A percentile compares a stretch with the other conserved stretches of the same genome.
These are phyloP conservation scores for Antitype chi DNA, from an alignment of 2,888 invertebrate genomes.

Conservation along the genomic window DNA sequence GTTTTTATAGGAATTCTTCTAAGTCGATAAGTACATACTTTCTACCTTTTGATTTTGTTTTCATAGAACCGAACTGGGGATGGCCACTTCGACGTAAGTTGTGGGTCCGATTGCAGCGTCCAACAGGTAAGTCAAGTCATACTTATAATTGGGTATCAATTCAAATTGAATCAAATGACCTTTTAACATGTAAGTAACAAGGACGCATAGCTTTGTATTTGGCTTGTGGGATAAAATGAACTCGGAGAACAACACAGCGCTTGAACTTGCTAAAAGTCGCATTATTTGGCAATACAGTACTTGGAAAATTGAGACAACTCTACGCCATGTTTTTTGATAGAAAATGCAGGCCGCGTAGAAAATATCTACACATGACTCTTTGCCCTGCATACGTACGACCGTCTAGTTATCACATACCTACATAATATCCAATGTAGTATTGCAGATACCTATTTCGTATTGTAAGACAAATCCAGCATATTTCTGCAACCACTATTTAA, in stretches of 20 bases:
- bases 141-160: background rate
- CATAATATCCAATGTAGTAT: background rate
- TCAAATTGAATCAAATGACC: background rate
- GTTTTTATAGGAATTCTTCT: slow-evolving; percentile 36
- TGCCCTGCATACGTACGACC: background rate
- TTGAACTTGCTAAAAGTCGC: background rate
- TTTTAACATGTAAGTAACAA: background rate
- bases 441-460: background rate
- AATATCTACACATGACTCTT: background rate
- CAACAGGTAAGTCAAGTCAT: slow-evolving; percentile 90
- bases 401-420: background rate
- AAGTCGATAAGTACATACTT: background rate
- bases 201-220: slow-evolving; percentile 4
- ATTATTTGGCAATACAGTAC: background rate
- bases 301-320: background rate
- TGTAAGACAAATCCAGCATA: background rate
- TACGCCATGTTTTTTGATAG: background rate
- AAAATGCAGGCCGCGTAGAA: background rate
- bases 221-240: slow-evolving; percentile 11
- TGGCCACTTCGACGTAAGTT: slow-evolving; percentile 92
- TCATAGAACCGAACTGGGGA: slow-evolving; percentile 93
- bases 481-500: background rate
- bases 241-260: slow-evolving; percentile 17
- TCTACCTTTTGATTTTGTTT: slow-evolving; percentile 17
- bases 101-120: slow-evolving; percentile 93